Base-by-base conservation (phyloP, 2,888 invertebrate genomes). In the Drosophila mercatorum region DNA sequence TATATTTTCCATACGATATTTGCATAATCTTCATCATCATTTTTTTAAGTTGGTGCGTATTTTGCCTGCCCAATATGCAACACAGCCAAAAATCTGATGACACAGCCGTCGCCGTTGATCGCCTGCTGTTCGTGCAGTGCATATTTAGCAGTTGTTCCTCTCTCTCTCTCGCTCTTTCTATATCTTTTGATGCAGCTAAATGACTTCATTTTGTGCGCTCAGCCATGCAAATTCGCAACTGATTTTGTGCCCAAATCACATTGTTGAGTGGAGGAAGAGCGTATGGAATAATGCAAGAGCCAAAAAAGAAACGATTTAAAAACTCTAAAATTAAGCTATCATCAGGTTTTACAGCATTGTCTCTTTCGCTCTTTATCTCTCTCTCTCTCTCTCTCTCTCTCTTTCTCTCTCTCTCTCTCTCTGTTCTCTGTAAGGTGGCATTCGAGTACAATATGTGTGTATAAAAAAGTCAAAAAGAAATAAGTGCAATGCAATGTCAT, bases 301-400 rank as follows among this genome's bases (percentile, higher is more conserved):
- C 84, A 61, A 59, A 80, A 80, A 75, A 66, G 68, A 75, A 83
- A 64, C 84, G 84, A 85, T 89, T 88, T 85, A 72, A 89, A 85
- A 86, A 83, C 90, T 88, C 83, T 88, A 83, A 85, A 89, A 85
- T 85, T 89, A 85, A 85, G 90, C 90, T 68, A 85, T 85, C 88
- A 86, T 89, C 88, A 89, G 90, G 74, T 85, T 89, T 89, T 78
- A 88, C 88, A 75, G 77, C 85, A 68, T 56, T 40, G 11, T n/a
- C 58, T 40, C 8, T 36, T 40, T 34, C 26, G 3, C 31, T 41
- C 31, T 46, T n/a, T 41, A 22, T 41, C 40, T n/a, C 7, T 10
- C 56, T 8, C 10, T 22, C 0, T 12, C 8, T 14, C 22, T 10
- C 28, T 34, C 31, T 34, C 31, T 6, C 44, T 36, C n/a, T 34